These are phyloP conservation scores for Conomelus anceps DNA, from an alignment of 2,888 invertebrate genomes.

Conservation along the genomic window DNA sequence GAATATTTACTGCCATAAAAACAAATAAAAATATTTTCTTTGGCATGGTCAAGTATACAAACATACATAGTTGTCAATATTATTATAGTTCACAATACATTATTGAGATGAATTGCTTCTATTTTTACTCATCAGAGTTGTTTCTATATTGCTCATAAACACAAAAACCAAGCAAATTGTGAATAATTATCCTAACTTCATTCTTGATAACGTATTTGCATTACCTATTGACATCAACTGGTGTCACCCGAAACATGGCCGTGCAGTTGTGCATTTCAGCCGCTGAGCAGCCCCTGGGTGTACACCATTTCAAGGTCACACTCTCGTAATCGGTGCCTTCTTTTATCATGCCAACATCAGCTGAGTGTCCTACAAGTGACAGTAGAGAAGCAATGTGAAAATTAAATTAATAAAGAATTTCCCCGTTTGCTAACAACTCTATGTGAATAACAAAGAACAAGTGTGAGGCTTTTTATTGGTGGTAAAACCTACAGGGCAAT, in stretches of 20 bases:
- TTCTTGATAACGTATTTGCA: neutral
- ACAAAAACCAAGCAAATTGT: neutral
- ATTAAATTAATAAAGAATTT: slow-evolving; percentile 18
- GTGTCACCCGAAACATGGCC: slow-evolving; percentile 83
- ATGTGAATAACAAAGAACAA: too few relatives aligned
- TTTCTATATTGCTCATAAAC: neutral
- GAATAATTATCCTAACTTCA: neutral
- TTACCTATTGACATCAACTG: slow-evolving; percentile 78
- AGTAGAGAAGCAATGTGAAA: neutral
- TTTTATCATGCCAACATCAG: slow-evolving; percentile 59
- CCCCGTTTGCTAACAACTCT: too few relatives aligned
- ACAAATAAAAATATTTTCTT: too few relatives aligned
- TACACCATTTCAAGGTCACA: slow-evolving; percentile 93
- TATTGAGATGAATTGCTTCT: too few relatives aligned
- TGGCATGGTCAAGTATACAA: too few relatives aligned
- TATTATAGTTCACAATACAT: too few relatives aligned
- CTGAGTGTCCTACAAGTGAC: slow-evolving; percentile 44
- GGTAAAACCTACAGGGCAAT: too few relatives aligned
- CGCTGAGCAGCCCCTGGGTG: slow-evolving; percentile 80
- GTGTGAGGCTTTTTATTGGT: too few relatives aligned
- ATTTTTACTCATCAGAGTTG: too few relatives aligned
- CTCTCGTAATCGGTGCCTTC: slow-evolving; percentile 74
- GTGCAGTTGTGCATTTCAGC: slow-evolving; percentile 75
- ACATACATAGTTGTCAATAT: too few relatives aligned
- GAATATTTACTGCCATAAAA: too few relatives aligned